phyloP scores from a whole-genome alignment of 2,113 vertebrate species.

The Salvator merianae region DNA sequence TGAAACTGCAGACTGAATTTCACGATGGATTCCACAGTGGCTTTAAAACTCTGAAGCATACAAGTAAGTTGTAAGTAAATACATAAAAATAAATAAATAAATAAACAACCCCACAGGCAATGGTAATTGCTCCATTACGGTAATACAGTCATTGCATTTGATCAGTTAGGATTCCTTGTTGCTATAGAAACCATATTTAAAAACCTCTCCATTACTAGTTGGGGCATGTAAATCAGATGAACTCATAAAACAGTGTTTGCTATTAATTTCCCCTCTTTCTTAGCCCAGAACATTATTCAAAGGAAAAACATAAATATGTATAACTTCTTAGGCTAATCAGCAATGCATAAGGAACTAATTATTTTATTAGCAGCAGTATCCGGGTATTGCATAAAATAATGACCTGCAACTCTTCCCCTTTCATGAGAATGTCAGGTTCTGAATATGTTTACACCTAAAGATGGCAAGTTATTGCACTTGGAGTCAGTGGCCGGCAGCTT shows the following conservation, averaged over 20 bases:
- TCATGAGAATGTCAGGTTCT: constrained; percentile 1
- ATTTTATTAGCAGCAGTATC: constrained; percentile 41
- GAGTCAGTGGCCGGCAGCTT: too few relatives aligned
- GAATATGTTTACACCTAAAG: not conserved
- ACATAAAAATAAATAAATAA: not conserved
- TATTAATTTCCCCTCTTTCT: constrained; percentile 43
- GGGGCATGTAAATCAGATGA: constrained; percentile 37
- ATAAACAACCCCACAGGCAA: constrained; percentile 47
- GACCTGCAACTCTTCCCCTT: not conserved
- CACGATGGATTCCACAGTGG: not conserved
- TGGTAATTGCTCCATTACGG: constrained; percentile 44
- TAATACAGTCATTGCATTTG: constrained; percentile 40
- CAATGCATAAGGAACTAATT: constrained; percentile 53
- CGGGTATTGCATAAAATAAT: constrained; percentile 28
- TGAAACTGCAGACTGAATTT: not conserved
- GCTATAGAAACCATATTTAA: constrained; percentile 61
- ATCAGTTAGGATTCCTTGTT: constrained; percentile 48
- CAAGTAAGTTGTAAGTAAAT: not conserved
- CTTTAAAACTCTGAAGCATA: not conserved
- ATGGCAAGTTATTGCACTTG: not conserved
- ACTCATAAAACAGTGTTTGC: constrained; percentile 32
- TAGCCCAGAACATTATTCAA: constrained; percentile 39
- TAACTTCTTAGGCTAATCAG: constrained; percentile 59
- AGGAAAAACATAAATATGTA: constrained; percentile 59
- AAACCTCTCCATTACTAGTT: constrained; percentile 53